phyloP scores from a whole-genome alignment of 2,113 vertebrate species.

The Entosphenus tridentatus region DNA sequence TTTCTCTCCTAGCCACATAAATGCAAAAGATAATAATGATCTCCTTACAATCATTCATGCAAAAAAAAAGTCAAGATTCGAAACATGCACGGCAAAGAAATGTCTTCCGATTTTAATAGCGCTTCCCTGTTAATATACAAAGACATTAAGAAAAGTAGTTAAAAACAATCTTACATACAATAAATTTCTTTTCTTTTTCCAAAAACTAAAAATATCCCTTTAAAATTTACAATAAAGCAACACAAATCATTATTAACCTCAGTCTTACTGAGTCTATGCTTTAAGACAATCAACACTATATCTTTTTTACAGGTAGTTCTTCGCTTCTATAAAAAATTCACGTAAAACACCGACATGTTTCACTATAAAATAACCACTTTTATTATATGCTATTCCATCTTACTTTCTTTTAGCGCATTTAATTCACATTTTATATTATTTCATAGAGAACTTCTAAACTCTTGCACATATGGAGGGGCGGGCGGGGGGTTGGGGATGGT shows the following conservation, averaged over 20 bases:
- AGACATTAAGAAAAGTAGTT: neutral
- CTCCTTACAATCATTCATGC: no score
- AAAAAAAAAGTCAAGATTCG: no score
- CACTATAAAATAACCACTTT: slow-evolving; percentile 2
- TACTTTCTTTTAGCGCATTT: neutral
- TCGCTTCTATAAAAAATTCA: neutral
- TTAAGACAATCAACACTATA: slow-evolving; percentile 2
- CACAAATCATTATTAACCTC: neutral
- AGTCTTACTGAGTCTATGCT: slow-evolving; percentile 3
- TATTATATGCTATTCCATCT: neutral
- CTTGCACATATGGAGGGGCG: neutral
- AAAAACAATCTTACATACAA: slow-evolving; percentile 5
- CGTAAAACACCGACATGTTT: neutral
- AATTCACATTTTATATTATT: slow-evolving; percentile 1
- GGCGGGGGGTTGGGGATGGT: no score
- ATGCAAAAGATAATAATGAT: no score
- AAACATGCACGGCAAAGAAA: neutral
- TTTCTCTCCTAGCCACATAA: no score
- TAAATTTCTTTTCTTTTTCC: neutral
- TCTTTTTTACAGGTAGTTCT: slow-evolving; percentile 5
- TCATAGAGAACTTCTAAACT: neutral
- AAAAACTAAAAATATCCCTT: slow-evolving; percentile 7
- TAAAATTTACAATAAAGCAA: slow-evolving; percentile 3
- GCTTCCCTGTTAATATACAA: slow-evolving; percentile 5
- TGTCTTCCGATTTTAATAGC: neutral